Percentiles rank a stretch among this genome's conserved stretches.
Conservation (phyloP, 2,888 invertebrate genomes). For the Sesia bembeciformis region DNA sequence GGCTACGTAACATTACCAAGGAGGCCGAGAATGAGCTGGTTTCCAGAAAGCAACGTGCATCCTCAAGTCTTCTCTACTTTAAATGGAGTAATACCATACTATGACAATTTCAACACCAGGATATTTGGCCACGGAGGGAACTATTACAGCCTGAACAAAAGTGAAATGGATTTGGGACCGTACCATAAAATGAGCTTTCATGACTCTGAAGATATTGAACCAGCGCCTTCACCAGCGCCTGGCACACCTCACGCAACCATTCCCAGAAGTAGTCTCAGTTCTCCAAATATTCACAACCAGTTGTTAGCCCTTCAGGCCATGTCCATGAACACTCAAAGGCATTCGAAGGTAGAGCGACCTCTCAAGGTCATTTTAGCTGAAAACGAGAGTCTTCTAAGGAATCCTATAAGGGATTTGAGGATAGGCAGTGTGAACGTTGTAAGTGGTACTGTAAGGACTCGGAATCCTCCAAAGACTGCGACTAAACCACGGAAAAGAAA, state of each 20-base stretch:
- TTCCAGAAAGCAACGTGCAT: slow-evolving; percentile 65
- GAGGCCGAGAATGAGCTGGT: slow-evolving; percentile 83
- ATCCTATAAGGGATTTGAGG: slow-evolving; percentile 34
- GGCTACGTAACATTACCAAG: slow-evolving; percentile 91
- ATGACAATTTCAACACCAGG: slow-evolving; percentile 87
- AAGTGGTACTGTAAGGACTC: slow-evolving; percentile 43
- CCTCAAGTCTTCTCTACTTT: slow-evolving; percentile 54
- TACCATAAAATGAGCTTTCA: slow-evolving; percentile 66
- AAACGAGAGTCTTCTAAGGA: slow-evolving; percentile 40
- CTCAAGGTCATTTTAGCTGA: slow-evolving; percentile 51
- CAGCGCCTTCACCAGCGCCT: slow-evolving; percentile 66
- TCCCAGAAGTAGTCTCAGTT: slow-evolving; percentile 65
- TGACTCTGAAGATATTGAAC: slow-evolving; percentile 58
- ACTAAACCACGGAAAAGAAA: slow-evolving; percentile 84
- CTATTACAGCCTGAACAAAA: slow-evolving; percentile 83
- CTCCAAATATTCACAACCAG: slow-evolving; percentile 69
- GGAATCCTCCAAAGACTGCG: slow-evolving; percentile 84
- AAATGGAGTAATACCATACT: slow-evolving; percentile 72
- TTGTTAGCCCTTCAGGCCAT: slow-evolving; percentile 56
- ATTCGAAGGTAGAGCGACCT: slow-evolving; percentile 39
- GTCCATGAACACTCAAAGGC: slow-evolving; percentile 37
- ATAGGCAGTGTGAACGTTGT: slow-evolving; percentile 45
- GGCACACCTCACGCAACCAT: slow-evolving; percentile 64
- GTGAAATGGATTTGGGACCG: slow-evolving; percentile 74
- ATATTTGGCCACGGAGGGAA: slow-evolving; percentile 90